Evolutionary conservation across 2,888 invertebrate genomes (phyloP), one percentile per base, ranked within the genome.

Genomic region (Iphiclides podalirius): DNA sequence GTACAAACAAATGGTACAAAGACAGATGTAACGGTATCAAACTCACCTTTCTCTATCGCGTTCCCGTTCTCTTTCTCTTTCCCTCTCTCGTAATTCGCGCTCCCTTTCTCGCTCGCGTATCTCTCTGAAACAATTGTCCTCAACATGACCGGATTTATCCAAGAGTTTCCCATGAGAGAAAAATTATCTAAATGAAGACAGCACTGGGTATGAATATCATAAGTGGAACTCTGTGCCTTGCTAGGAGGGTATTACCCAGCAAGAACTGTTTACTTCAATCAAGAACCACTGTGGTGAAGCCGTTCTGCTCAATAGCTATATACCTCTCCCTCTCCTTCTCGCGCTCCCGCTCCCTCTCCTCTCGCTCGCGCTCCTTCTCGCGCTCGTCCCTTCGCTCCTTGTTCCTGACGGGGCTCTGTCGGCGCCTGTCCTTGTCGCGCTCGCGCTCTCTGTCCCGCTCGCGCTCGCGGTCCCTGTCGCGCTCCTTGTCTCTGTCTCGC

Each of bases 241-340:
- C n/a, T n/a, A n/a, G n/a, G n/a, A n/a, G n/a, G n/a, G n/a, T n/a
- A n/a, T n/a, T n/a, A n/a, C n/a, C n/a, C n/a, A n/a, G n/a, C n/a
- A n/a, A n/a, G n/a, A n/a, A n/a, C n/a, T n/a, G n/a, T n/a, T n/a
- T n/a, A n/a, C n/a, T n/a, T n/a, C n/a, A n/a, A n/a, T n/a, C n/a
- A n/a, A n/a, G n/a, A n/a, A n/a, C n/a, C n/a, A n/a, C n/a, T n/a
- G n/a, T n/a, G n/a, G n/a, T n/a, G n/a, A n/a, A n/a, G n/a, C n/a
- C n/a, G n/a, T n/a, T n/a, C n/a, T n/a, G n/a, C n/a, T 20, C 20
- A 20, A 20, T 20, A 6, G 6, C 6, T 20, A 4, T 20, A 4
- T 20, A 72, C 28, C 76, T 63, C 52, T 86, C 83, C 36, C 79
- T 56, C 53, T 51, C 54, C 54, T 92, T 90, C 63, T 86, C 88